phyloP scores from a whole-genome alignment of 2,888 invertebrate species.

The Drosophila sordidula region DNA sequence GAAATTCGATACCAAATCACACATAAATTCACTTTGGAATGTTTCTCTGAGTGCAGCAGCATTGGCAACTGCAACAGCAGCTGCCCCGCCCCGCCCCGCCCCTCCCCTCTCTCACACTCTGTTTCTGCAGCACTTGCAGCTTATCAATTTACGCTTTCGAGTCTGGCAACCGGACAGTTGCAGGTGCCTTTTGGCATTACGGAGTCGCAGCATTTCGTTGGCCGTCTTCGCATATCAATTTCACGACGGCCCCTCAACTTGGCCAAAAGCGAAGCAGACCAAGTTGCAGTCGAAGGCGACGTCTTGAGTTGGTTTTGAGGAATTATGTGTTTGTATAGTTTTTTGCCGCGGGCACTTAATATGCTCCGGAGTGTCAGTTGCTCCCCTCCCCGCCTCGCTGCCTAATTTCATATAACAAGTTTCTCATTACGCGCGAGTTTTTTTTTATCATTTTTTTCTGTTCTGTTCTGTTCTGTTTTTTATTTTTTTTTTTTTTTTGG shows the following conservation, averaged over 20 bases:
- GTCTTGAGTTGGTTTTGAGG: conserved; percentile 49
- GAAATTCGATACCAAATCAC: too few relatives aligned
- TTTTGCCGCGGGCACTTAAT: conserved; percentile 60
- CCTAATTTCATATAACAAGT: conserved; percentile 78
- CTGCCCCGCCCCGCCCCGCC: background rate
- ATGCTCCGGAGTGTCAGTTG: conserved; percentile 37
- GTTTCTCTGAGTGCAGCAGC: conserved; percentile 9
- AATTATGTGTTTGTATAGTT: conserved; percentile 72
- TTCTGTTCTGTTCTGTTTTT: background rate
- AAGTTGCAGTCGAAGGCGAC: conserved; percentile 9
- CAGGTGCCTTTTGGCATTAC: conserved; percentile 66
- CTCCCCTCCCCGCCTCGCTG: conserved; percentile 11
- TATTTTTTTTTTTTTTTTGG: background rate
- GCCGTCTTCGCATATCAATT: conserved; percentile 61
- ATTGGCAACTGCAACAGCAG: conserved; percentile 17
- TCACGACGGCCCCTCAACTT: conserved; percentile 36
- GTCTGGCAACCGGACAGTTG: conserved; percentile 39
- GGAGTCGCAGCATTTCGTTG: conserved; percentile 30
- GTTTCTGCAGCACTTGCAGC: conserved; percentile 50
- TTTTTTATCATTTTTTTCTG: conserved; percentile 33
- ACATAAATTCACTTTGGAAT: background rate
- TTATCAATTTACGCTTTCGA: conserved; percentile 76
- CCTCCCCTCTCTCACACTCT: background rate
- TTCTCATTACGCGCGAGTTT: conserved; percentile 64
- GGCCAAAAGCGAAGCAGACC: background rate